Evolutionary conservation across 2,113 vertebrate species (phyloP).

Genomic region (Poeciliopsis turrubarensis): DNA sequence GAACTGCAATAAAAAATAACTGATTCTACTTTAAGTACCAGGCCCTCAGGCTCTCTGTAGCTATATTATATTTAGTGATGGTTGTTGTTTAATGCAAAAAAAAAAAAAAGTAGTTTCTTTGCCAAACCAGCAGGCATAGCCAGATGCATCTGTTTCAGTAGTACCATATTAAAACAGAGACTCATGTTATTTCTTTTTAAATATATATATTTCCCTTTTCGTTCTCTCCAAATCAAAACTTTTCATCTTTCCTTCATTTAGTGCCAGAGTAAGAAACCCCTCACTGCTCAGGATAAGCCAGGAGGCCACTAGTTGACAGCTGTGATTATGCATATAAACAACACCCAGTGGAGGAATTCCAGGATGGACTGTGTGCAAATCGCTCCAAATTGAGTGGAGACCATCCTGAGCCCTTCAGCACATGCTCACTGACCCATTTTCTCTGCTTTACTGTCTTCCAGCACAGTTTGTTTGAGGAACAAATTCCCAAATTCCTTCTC

Average conservation of each 20-base stretch:
- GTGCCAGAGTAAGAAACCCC: conserved; percentile 46
- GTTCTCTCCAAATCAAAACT: conserved; percentile 24
- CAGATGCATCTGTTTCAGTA: no score
- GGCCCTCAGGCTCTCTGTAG: no score
- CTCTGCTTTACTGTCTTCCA: conserved; percentile 30
- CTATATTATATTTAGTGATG: no score
- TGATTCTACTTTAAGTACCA: no score
- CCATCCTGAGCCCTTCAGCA: conserved; percentile 39
- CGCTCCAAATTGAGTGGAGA: conserved; percentile 15
- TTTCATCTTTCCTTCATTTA: conserved; percentile 35
- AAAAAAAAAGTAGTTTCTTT: no score
- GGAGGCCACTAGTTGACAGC: conserved; percentile 29
- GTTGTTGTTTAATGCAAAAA: no score
- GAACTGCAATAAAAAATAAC: no score
- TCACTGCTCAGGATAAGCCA: conserved; percentile 26
- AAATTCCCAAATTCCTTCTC: conserved; percentile 74
- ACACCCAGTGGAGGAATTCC: conserved; percentile 50
- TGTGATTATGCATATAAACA: conserved; percentile 18
- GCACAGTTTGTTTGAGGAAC: conserved; percentile 74
- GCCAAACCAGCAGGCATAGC: no score
- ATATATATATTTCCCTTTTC: not conserved
- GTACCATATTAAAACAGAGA: no score
- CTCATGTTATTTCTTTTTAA: no score
- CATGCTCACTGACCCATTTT: conserved; percentile 58
- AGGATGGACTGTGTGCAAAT: conserved; percentile 51